Evolutionary conservation across 2,888 invertebrate species (phyloP), one percentile per base, ranked within the genome.

Genomic region (Oligia latruncula): DNA sequence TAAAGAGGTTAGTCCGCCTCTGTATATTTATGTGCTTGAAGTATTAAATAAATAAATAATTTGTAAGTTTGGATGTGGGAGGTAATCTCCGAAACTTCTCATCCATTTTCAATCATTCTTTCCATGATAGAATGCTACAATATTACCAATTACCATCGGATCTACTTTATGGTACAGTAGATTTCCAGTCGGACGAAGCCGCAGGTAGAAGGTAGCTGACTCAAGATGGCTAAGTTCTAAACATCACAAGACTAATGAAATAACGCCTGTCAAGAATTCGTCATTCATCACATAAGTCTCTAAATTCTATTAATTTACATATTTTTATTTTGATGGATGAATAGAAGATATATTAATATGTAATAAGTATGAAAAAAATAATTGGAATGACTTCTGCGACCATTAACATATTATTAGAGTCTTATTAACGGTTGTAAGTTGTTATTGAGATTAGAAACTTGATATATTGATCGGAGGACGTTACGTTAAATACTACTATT

Each of bases 401-500:
- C 23, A 81, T 88, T 80, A 86, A 77, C 71, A 83, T 82, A 64
- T 70, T 72, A 83, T 88, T 82, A 88, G 67, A 49, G 66, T 77
- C 46, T 65, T 78, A 71, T 67, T 75, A 74, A 67, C 13, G 17
- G 52, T 65, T 74, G 65, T 88, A 84, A 84, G 83, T 84, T 75
- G 15, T 77, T 9, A n/a, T 52, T 40, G 17, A 66, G 73, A 81
- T 85, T 83, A 79, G 72, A 81, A 82, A 86, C 52, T 79, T 62
- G 17, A 43, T 65, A n/a, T 55, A 20, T 40, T 2, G 20, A 20
- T 43, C 29, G 0, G 60, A 66, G 15, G 60, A 55, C 29, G 29
- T 29, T 29, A 29, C 29, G 29, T 29, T 49, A 49, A 49, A 49
- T 49, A 49, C 13, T 49, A 49, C 49, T 49, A 13, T 49, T 13